Conservation (phyloP, 1,140 invertebrate genomes). For the Eumeta japonica region DNA sequence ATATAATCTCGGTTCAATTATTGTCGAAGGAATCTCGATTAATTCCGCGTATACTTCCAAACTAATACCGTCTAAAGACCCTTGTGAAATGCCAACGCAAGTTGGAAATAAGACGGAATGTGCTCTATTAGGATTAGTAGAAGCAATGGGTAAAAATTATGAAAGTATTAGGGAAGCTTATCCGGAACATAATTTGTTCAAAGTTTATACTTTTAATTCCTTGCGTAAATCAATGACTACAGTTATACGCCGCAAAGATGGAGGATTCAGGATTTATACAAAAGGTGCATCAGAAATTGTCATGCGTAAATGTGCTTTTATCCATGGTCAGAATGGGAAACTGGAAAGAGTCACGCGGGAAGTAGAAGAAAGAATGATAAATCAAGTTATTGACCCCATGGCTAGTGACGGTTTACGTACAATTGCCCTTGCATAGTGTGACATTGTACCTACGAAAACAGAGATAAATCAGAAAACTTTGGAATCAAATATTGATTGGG, state of each 20-base stretch:
- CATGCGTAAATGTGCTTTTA: conserved; percentile 67
- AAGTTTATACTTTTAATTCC: conserved; percentile 90
- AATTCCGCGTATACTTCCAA: conserved; percentile 20
- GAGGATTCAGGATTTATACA: conserved; percentile 76
- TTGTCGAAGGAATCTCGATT: conserved; percentile 16
- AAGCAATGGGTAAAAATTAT: conserved; percentile 75
- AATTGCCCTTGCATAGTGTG: conserved; percentile 76
- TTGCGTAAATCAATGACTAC: conserved; percentile 88
- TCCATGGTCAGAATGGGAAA: conserved; percentile 72
- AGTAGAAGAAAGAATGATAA: conserved; percentile 75
- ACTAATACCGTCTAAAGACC: conserved; percentile 11
- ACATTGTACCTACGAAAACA: conserved; percentile 72
- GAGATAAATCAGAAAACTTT: conserved; percentile 71
- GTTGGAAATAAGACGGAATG: conserved; percentile 69
- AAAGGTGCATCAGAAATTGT: conserved; percentile 69
- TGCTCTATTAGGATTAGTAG: conserved; percentile 80
- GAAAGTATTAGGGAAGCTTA: conserved; percentile 71
- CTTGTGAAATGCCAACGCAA: conserved; percentile 13
- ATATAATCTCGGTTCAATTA: conserved; percentile 7
- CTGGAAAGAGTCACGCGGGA: conserved; percentile 70
- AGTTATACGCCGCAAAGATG: conserved; percentile 66
- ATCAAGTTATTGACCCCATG: conserved; percentile 86
- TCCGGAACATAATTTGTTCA: conserved; percentile 76
- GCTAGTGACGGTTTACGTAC: conserved; percentile 82
- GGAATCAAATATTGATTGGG: conserved; percentile 79